Percentiles rank a stretch among this genome's conserved stretches.
These are phyloP conservation scores for Hippocampus guttulatus DNA, from an alignment of 2,113 vertebrate genomes.

Conservation along the genomic window DNA sequence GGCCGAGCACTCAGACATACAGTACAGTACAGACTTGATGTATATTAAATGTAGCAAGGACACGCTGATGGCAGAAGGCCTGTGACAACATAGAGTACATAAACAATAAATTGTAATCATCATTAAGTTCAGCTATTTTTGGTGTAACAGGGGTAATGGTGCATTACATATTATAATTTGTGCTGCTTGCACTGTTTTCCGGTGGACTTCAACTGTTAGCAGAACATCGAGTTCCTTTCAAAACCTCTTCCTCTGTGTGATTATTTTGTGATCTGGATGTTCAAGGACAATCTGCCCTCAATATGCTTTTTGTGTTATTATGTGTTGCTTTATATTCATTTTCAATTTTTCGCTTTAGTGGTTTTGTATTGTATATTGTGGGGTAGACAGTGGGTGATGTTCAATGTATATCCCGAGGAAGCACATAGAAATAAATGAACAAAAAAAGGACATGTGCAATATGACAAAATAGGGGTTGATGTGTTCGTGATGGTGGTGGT, in stretches of 20 bases:
- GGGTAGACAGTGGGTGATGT: conserved; percentile 26
- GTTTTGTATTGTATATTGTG: conserved; percentile 29
- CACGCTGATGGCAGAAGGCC: background rate
- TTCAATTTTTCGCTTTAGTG: conserved; percentile 30
- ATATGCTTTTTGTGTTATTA: background rate
- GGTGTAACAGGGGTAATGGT: background rate
- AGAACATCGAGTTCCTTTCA: background rate
- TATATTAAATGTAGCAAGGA: background rate
- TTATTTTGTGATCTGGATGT: background rate
- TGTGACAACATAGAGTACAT: background rate
- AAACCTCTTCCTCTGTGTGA: background rate
- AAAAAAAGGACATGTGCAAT: conserved; percentile 51
- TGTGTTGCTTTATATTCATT: conserved; percentile 12
- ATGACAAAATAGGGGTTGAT: conserved; percentile 31
- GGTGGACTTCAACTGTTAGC: background rate
- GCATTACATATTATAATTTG: background rate
- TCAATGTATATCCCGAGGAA: conserved; percentile 20
- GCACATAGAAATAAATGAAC: conserved; percentile 29
- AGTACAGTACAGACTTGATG: conserved; percentile 11
- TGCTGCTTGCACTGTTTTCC: background rate
- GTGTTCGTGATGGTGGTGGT: conserved; percentile 6
- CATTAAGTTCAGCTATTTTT: no score
- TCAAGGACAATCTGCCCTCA: conserved; percentile 45
- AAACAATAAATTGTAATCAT: conserved; percentile 11
- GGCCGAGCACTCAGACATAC: conserved; percentile 11